phyloP scores from a whole-genome alignment of 2,888 invertebrate species.

The Alitta virens region DNA sequence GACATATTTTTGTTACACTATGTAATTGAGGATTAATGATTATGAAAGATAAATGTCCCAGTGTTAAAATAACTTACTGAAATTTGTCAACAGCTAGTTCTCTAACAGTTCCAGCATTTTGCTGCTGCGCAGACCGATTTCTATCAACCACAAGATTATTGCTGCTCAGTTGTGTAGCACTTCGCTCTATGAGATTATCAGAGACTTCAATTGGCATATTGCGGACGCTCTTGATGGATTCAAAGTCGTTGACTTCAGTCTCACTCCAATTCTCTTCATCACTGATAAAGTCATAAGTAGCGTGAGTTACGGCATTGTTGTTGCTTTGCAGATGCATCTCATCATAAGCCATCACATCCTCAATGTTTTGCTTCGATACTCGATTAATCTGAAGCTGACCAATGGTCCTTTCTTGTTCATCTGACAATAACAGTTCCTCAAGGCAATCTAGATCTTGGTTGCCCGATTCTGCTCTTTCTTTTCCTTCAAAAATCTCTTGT shows the following conservation, averaged over 20 bases:
- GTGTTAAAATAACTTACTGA: too few species aligned
- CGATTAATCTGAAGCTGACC: constrained; percentile 12
- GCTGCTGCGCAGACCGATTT: constrained; percentile 22
- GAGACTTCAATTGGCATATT: constrained; percentile 50
- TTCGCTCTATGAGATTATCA: constrained; percentile 47
- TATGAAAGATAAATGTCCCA: too few species aligned
- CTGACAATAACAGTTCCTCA: neutral
- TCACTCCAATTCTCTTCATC: constrained; percentile 11
- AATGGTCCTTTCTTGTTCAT: neutral
- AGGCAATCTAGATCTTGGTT: neutral
- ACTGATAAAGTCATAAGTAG: neutral
- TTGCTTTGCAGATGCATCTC: neutral
- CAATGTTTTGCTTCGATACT: constrained; percentile 3
- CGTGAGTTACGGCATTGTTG: neutral
- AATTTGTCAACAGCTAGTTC: constrained; percentile 41
- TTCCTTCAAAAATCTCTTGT: neutral
- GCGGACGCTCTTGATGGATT: constrained; percentile 42
- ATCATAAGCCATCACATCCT: constrained; percentile 3
- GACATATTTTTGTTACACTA: too few species aligned
- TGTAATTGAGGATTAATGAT: too few species aligned
- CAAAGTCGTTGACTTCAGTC: constrained; percentile 40
- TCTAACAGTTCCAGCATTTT: constrained; percentile 40
- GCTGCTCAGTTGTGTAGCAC: constrained; percentile 50
- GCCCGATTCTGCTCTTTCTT: neutral
- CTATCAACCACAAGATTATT: constrained; percentile 49